These are phyloP conservation scores for Thamnophis elegans DNA, from an alignment of 2,797 vertebrate genomes.

Conservation along the genomic window DNA sequence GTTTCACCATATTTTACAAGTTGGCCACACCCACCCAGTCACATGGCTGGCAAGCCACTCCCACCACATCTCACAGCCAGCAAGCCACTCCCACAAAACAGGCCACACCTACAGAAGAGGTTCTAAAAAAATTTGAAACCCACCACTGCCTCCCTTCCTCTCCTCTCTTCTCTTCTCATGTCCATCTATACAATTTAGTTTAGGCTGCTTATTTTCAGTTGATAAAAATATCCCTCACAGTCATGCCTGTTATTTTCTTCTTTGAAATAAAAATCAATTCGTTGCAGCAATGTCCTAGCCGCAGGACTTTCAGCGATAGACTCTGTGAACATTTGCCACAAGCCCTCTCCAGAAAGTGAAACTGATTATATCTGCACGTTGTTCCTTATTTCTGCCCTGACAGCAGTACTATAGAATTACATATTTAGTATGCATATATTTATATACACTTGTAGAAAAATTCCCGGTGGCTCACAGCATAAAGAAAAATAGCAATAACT, in stretches of 20 bases:
- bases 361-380: background rate
- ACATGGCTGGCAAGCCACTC: no score
- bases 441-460: background rate
- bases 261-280: background rate
- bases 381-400: background rate
- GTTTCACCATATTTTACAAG: no score
- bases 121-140: no score
- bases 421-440: background rate
- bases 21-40: no score
- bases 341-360: background rate
- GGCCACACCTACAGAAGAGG: no score
- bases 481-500: background rate
- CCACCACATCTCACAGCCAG: no score
- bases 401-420: background rate
- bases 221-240: background rate
- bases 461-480: background rate
- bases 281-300: background rate
- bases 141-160: fast-evolving
- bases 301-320: background rate
- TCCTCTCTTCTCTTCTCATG: background rate
- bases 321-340: background rate
- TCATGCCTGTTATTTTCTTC: background rate
- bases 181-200: conserved; percentile 7
- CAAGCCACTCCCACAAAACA: no score
- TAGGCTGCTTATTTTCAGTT: conserved; percentile 5